Base-by-base conservation (phyloP, 2,888 invertebrate genomes). In the Galeruca laticollis region DNA sequence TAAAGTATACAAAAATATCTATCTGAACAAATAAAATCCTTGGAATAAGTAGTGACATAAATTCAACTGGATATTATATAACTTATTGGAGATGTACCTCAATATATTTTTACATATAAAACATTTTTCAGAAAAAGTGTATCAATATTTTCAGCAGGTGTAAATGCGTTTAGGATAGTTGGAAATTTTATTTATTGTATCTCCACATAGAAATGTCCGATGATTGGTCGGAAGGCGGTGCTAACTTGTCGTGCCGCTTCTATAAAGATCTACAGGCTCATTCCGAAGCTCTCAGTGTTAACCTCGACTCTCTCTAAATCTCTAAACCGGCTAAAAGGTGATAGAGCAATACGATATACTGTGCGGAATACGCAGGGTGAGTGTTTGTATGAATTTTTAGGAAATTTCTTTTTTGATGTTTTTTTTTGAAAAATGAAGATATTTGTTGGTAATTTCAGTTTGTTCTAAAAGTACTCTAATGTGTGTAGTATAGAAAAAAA, bases 191-290 rank as follows among this genome's bases (percentile, higher is more conserved):
- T 54, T 63, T 54, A 33, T 56, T 54, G 21, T 63, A 26, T 26
- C 26, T 26, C 26, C 6, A 26, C 26, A 54, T 63, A 54, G 8
- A 37, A 37, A 31, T 43, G 26, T 54, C 21, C 21, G 59, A 35
- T 49, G 66, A 66, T 66, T 66, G 66, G 74, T 13, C 56, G 66
- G 74, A 68, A 73, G 78, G 77, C 77, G 78, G 74, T 61, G 47
- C 74, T 56, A 49, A 74, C 76, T 26, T 26, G 75, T 69, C 75
- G 75, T 64, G 77, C 71, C 74, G 78, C 75, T 66, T 68, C 73
- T 78, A 78, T 78, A 78, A 78, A 78, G 78, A 75, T 72, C 71
- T 75, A 75, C 75, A 59, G 69, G 72, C 70, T 74, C 73, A 70
- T 71, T 66, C 69, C 47, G 75, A 72, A 54, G 73, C 73, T 72